Base-by-base conservation (phyloP, 2,113 vertebrate species). In the Ginglymostoma cirratum region DNA sequence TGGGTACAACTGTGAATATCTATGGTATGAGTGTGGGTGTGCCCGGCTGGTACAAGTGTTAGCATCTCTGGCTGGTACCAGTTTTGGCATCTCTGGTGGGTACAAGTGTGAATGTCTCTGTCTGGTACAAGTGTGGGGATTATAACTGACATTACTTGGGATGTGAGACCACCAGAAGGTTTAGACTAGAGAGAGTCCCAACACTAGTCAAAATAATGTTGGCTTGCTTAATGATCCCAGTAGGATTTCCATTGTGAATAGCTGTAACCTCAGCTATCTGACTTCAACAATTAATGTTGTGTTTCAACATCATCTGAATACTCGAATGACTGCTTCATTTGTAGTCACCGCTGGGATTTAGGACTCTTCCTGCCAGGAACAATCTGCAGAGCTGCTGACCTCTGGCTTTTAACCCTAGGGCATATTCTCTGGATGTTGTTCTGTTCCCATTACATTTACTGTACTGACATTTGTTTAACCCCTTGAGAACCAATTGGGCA, bases 251-350 rank as follows among this genome's bases (percentile, higher is more conserved):
- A 38, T 92, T 92, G 89, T 66, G 61, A 90, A 92, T 38, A 38
- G 61, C 15, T 92, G 34, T 42, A n/a, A 34, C n/a, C 89, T 38
- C 89, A 87, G 48, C 24, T 48, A 87, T 87, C 42, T 15, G 52
- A 90, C 87, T 90, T 90, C 52, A 92, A 38, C 89, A 38, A 92
- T 66, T 65, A 65, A 65, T 92, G 55, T n/a, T 92, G 55, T 65
- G 89, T 92, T 92, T 92, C 89, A 8, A 66, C 55, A 38, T 92
- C 55, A 66, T n/a, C 55, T 66, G 34, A 92, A 90, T 90, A 65
- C 87, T 90, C n/a, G 52, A 90, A 90, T 90, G 48, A 90, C 87
- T 90, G 87, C 52, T 90, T 52, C 87, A 65, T 61, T 90, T 90
- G 87, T 90, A 55, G 52, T 61, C 24, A 61, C 87, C 87, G 30